Evolutionary conservation across 1,140 invertebrate species (phyloP), one percentile per base, ranked within the genome.

Genomic region (Mercenaria mercenaria): DNA sequence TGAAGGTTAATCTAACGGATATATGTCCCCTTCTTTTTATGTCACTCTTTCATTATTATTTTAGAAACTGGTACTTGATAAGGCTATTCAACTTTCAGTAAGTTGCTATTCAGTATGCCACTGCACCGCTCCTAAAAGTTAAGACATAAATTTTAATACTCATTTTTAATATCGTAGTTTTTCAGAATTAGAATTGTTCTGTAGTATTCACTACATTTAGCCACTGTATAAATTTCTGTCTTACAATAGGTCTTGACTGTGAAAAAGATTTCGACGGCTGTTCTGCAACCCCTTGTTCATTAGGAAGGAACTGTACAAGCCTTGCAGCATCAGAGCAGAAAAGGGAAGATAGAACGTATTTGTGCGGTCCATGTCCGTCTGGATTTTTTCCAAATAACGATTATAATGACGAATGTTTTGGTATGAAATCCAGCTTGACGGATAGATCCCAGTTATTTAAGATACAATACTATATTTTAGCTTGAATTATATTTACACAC

Each of bases 251-350:
- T 15, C 6, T 37, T 26, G 52, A 81, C 37, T 81, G 79, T 56
- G 79, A 81, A 37, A 81, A 39, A 56, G 52, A 32, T 6, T 81
- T 59, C n/a, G 34, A 81, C n/a, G 79, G 50, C 8, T 81, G 79
- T 59, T 20, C 50, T 13, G 52, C 18, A 32, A 32, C 32, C 32
- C 79, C 79, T 1, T 81, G 79, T 61, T 81, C 79, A 29, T 37
- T 10, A 26, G 26, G 26, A 2, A 29, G 79, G 20, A 81, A 81
- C 18, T 81, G 79, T 37, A 81, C 79, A 18, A 37, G n/a, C 2
- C 29, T 81, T 32, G 18, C 50, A 20, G 26, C 18, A 0, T 15
- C 15, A 8, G 18, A 81, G 26, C 79, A 59, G 47, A 13, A 32
- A 59, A 34, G 8, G 1, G 10, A 52, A 15, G 37, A 39, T 26